A percentile compares a stretch with the other conserved stretches of the same genome.
Conservation (phyloP, 2,113 vertebrate genomes). For the Chlorodrepanis virens region DNA sequence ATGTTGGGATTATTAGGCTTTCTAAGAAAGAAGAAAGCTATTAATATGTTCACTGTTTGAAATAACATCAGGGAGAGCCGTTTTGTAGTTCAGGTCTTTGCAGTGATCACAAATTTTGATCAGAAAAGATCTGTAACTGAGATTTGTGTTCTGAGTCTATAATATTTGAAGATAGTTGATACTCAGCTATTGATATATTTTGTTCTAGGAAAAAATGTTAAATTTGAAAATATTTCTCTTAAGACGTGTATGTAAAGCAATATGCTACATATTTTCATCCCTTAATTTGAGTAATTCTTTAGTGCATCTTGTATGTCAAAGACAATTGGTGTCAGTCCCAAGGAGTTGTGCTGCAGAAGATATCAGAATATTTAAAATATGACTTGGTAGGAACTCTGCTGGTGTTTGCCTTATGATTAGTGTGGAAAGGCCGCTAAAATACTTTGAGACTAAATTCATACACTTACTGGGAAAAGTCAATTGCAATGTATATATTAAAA, state of each 20-base stretch:
- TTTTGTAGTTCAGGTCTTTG: not conserved
- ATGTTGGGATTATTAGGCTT: not conserved
- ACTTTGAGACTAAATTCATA: not conserved
- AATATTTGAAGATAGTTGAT: not conserved
- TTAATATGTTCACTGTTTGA: not conserved
- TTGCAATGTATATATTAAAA: not conserved
- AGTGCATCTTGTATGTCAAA: not conserved
- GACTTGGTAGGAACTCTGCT: not conserved
- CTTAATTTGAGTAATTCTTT: not conserved
- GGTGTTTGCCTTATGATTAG: not conserved
- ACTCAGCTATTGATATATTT: not conserved
- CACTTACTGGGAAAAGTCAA: not conserved
- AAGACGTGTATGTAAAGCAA: not conserved
- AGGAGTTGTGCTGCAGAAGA: not conserved
- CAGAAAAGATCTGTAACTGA: not conserved
- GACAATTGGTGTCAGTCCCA: accelerated
- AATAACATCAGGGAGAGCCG: not conserved
- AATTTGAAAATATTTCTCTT: not conserved
- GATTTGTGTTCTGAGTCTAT: not conserved
- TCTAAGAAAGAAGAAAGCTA: not conserved
- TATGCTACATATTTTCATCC: not conserved
- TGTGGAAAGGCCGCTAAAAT: not conserved
- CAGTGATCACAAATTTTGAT: not conserved
- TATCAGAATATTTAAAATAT: not conserved
- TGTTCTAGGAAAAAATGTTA: not conserved